phyloP scores from a whole-genome alignment of 2,888 invertebrate genomes.

The Lomographa bimaculata region DNA sequence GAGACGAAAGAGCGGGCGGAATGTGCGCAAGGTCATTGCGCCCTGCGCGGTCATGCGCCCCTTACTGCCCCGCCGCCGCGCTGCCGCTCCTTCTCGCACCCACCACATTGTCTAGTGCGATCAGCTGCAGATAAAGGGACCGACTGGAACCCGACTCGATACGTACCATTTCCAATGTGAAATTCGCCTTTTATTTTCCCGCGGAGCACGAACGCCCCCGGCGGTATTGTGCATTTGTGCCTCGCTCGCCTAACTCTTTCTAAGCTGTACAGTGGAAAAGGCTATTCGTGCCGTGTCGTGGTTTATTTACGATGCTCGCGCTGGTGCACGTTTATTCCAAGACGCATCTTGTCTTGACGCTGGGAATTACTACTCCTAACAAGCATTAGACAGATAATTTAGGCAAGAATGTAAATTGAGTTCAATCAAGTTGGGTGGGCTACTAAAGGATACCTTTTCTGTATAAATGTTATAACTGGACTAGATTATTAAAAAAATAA shows the following conservation, averaged over 20 bases:
- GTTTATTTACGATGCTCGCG: conserved; percentile 69
- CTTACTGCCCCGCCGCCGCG: conserved; percentile 53
- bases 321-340: conserved; percentile 57
- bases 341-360: conserved; percentile 47
- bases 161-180: conserved; percentile 74
- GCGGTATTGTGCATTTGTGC: conserved; percentile 61
- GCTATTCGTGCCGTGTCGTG: conserved; percentile 49
- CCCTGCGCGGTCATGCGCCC: conserved; percentile 81
- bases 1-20: conserved; percentile 72
- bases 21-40: conserved; percentile 83
- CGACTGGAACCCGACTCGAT: conserved; percentile 65
- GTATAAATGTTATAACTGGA: too few species aligned
- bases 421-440: too few species aligned
- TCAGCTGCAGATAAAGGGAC: conserved; percentile 75
- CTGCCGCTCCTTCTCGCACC: conserved; percentile 44
- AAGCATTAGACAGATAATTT: conserved; percentile 1
- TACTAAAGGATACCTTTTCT: too few species aligned
- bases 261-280: conserved; percentile 61
- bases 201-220: conserved; percentile 64
- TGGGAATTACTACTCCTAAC: conserved; percentile 13
- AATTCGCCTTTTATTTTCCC: conserved; percentile 67
- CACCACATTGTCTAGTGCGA: conserved; percentile 76
- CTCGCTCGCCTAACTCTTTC: conserved; percentile 68
- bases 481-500: too few species aligned
- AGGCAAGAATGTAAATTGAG: too few species aligned